These are phyloP conservation scores for Leptopilina drosophilae DNA, from an alignment of 2,888 invertebrate species.

Conservation along the genomic window DNA sequence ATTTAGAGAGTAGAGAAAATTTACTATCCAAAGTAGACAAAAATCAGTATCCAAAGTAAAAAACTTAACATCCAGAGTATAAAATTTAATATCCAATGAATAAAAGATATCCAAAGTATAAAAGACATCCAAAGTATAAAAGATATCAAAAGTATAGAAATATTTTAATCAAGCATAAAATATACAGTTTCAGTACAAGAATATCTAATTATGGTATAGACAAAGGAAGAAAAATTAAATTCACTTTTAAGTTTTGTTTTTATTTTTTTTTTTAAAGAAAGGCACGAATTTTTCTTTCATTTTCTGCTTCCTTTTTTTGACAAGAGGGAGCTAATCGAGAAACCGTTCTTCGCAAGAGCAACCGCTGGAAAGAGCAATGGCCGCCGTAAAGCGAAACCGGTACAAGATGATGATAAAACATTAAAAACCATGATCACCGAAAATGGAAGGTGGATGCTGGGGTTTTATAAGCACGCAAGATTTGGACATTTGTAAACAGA, in stretches of 20 bases:
- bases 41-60: too few species aligned
- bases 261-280: background rate
- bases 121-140: too few species aligned
- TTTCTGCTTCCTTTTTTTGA: background rate
- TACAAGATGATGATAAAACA: conserved; percentile 30
- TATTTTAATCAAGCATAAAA: too few species aligned
- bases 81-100: too few species aligned
- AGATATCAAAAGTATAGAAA: too few species aligned
- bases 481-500: conserved; percentile 32
- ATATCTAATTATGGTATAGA: too few species aligned
- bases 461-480: background rate
- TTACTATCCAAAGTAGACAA: too few species aligned
- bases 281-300: background rate
- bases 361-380: conserved; percentile 37
- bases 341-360: conserved; percentile 33
- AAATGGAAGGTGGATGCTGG: conserved; percentile 25
- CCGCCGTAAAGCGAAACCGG: conserved; percentile 39
- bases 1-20: too few species aligned
- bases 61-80: too few species aligned
- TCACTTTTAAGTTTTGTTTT: background rate
- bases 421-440: conserved; percentile 20
- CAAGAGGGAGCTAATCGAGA: conserved; percentile 35
- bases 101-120: too few species aligned
- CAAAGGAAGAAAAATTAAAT: background rate
- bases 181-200: background rate